These are phyloP conservation scores for Acrocephalus kingi DNA, from an alignment of 2,113 vertebrate genomes.

Conservation along the genomic window DNA sequence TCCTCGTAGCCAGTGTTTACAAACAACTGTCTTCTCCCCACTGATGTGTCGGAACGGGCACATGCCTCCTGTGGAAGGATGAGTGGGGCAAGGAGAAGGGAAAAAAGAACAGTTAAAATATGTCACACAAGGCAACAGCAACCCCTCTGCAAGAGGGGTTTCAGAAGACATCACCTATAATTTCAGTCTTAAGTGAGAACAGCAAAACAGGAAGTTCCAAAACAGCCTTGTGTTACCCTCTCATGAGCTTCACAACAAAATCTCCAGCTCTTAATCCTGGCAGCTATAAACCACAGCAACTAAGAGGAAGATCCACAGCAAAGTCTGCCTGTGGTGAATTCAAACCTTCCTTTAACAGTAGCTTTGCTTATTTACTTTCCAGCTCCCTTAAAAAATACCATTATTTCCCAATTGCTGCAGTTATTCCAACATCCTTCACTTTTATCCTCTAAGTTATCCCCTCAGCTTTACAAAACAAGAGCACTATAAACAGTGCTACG, in stretches of 20 bases:
- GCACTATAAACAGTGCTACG: neutral
- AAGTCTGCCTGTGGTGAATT: rapidly evolving
- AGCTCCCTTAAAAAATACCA: neutral
- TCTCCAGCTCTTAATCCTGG: neutral
- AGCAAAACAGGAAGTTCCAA: neutral
- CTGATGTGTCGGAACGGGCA: slow-evolving; percentile 98
- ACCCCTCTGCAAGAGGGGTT: neutral
- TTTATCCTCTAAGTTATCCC: neutral
- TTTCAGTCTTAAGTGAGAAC: neutral
- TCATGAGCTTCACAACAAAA: neutral
- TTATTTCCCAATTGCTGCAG: neutral
- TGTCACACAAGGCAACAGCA: neutral
- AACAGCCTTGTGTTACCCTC: neutral
- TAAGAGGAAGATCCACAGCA: neutral
- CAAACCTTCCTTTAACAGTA: neutral
- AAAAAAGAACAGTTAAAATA: neutral
- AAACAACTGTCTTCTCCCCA: slow-evolving; percentile 98
- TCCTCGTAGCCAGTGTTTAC: slow-evolving; percentile 97
- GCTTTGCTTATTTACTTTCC: neutral
- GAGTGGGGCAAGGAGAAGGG: neutral
- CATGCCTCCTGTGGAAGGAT: slow-evolving; percentile 85
- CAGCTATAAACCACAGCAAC: neutral
- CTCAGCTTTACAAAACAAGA: neutral
- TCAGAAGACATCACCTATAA: neutral
- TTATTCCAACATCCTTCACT: neutral